Evolutionary conservation across 2,113 vertebrate genomes (phyloP), one percentile per base, ranked within the genome.

Genomic region (Pungitius pungitius): DNA sequence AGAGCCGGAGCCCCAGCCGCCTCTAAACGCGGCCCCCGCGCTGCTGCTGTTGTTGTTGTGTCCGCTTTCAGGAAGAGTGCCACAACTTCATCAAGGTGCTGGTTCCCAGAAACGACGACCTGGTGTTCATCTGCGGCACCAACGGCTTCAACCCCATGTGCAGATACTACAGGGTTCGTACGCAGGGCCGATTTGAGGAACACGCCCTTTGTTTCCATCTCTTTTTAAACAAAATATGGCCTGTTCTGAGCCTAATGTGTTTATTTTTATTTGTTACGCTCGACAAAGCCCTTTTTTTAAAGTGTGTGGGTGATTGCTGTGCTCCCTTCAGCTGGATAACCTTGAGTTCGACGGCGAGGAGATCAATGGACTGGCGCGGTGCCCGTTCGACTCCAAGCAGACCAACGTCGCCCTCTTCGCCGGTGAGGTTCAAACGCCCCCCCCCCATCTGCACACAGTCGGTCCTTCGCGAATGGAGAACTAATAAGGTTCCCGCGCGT

Each of bases 11-110:
- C n/a, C n/a, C n/a, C n/a, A n/a, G n/a, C 40, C 12, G 26, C 6
- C 60, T 45, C 40, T 78, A 20, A 72, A 60, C 61, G 68, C 13
- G 14, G 68, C 11, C 30, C 20, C 13, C 10, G 30, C 8, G 4
- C n/a, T n/a, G n/a, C n/a, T n/a, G n/a, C n/a, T n/a, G n/a, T n/a
- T 37, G 27, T 54, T 60, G 7, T 63, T 61, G n/a, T 61, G 2
- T 83, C 18, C 76, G 45, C 83, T 82, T 90, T 76, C 86, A 99
- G 98, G 98, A 99, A 27, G 98, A 99, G 93, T 99, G 98, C 92
- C 98, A 99, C 93, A 99, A 99, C 90, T 99, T 98, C 85, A 98
- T 99, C 91, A 99, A 99, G 94, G 98, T 99, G 58, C 95, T 99
- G 90, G 96, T 99, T 83, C 98, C 97, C 77, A 95, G 97, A 93